Base-by-base conservation (phyloP, 2,888 invertebrate genomes). In the Scaptomyza caliginosa region DNA sequence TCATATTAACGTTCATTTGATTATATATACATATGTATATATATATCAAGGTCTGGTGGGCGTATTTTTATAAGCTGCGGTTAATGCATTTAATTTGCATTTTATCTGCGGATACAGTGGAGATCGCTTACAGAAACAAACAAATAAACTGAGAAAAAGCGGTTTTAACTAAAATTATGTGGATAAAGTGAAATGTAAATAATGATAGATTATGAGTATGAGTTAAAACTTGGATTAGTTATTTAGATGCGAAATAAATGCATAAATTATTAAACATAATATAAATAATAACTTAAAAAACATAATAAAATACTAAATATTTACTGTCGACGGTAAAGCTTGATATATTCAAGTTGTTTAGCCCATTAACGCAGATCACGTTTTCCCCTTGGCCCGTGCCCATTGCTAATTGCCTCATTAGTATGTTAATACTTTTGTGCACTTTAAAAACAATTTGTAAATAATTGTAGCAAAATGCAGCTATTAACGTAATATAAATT, bases 41-140 rank as follows among this genome's bases (percentile, higher is more conserved):
- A 10, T 21, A 30, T 50, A 48, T 34, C 21, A 52, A 52, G 48
- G 19, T 57, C 38, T 42, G 1, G 84, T 77, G 71, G 85, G 81
- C 85, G 85, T 84, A 48, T 56, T 30, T 30, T n/a, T 28, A 30
- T 32, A 50, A 40, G 19, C 52, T 28, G 48, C 36, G 64, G 55
- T 57, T 63, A 59, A 67, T 72, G 72, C 63, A 78, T 49, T 77
- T 77, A 46, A 48, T 62, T 57, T 60, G 48, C 45, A 65, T 36
- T 57, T 68, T 40, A 43, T 46, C 38, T 51, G 45, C 42, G 19
- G 24, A 36, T 58, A 74, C 54, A 65, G 71, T 71, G 32, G 10
- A 32, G 19, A 55, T 55, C 51, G 49, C 45, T 38, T 49, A n/a
- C 23, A 55, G n/a, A n/a, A n/a, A n/a, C n/a, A 50, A 42, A 64